These are phyloP conservation scores for Danio aesculapii DNA, from an alignment of 2,797 vertebrate genomes.

Conservation along the genomic window DNA sequence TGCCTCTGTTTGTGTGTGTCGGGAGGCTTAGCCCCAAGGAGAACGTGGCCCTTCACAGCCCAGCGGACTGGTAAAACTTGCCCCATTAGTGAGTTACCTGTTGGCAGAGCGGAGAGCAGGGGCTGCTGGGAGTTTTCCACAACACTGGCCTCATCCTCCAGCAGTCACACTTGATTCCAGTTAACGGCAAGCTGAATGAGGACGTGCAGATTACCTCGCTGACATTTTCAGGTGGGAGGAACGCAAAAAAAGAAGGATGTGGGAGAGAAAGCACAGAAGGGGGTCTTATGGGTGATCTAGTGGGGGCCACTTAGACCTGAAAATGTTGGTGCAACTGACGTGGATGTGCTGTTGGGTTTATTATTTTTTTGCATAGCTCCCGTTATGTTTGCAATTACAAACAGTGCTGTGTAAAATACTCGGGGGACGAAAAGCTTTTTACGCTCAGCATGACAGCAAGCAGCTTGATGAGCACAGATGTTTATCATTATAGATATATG, in stretches of 20 bases:
- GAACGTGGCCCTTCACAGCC: slow-evolving; percentile 43
- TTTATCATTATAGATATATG: not conserved
- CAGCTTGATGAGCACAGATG: slow-evolving; percentile 15
- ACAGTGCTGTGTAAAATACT: slow-evolving; percentile 13
- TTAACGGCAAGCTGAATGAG: slow-evolving; percentile 22
- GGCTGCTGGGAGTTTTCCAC: slow-evolving; percentile 48
- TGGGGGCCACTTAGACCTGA: not conserved
- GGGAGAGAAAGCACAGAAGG: not conserved
- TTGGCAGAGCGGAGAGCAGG: slow-evolving; percentile 44
- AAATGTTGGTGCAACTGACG: slow-evolving; percentile 11
- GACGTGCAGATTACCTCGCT: slow-evolving; percentile 17
- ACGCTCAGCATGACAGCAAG: slow-evolving; percentile 8
- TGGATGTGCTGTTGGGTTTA: slow-evolving; percentile 1
- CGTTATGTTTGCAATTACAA: slow-evolving; percentile 18
- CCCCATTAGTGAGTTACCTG: slow-evolving; percentile 46
- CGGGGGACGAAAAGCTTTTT: slow-evolving; percentile 22
- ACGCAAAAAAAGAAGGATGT: not conserved
- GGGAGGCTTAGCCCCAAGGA: slow-evolving; percentile 14
- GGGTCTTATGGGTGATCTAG: not conserved
- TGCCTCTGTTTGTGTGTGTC: slow-evolving; percentile 5
- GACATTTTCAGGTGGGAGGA: slow-evolving; percentile 13
- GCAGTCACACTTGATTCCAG: slow-evolving; percentile 49
- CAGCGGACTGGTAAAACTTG: slow-evolving; percentile 44
- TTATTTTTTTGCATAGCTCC: not conserved
- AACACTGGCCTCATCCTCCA: slow-evolving; percentile 43